These are phyloP conservation scores for Lipotes vexillifer DNA, from an alignment of 2,113 vertebrate genomes.

Conservation along the genomic window DNA sequence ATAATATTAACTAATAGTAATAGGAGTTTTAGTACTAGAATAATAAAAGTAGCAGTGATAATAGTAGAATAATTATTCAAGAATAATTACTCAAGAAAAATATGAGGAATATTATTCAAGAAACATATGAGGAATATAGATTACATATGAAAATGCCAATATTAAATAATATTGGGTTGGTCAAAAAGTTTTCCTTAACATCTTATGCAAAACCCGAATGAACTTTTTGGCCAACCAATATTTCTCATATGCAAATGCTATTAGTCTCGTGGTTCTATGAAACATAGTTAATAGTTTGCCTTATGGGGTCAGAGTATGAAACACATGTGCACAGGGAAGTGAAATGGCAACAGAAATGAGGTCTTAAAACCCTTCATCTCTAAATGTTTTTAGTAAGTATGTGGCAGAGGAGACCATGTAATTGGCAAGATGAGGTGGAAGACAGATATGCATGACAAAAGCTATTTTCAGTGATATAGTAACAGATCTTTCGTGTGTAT, in stretches of 20 bases:
- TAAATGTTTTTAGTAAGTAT: background rate
- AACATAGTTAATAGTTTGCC: background rate
- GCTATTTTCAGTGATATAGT: background rate
- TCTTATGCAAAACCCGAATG: too few relatives aligned
- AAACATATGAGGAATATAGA: background rate
- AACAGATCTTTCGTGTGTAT: background rate
- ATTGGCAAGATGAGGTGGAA: background rate
- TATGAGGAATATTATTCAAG: too few relatives aligned
- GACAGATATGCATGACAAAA: background rate
- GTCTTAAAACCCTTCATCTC: background rate
- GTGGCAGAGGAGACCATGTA: background rate
- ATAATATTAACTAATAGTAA: constrained; percentile 1
- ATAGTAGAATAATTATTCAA: background rate
- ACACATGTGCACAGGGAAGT: background rate
- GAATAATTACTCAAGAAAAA: too few relatives aligned
- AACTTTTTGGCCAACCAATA: background rate
- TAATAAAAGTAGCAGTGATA: background rate
- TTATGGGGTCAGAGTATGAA: background rate
- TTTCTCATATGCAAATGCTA: background rate
- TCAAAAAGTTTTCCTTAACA: too few relatives aligned
- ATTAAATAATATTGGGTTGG: background rate
- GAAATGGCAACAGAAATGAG: background rate
- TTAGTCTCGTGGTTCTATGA: background rate
- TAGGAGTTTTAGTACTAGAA: background rate
- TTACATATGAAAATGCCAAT: constrained; percentile 16